phyloP scores from a whole-genome alignment of 1,140 invertebrate genomes.

The Microplitis demolitor region DNA sequence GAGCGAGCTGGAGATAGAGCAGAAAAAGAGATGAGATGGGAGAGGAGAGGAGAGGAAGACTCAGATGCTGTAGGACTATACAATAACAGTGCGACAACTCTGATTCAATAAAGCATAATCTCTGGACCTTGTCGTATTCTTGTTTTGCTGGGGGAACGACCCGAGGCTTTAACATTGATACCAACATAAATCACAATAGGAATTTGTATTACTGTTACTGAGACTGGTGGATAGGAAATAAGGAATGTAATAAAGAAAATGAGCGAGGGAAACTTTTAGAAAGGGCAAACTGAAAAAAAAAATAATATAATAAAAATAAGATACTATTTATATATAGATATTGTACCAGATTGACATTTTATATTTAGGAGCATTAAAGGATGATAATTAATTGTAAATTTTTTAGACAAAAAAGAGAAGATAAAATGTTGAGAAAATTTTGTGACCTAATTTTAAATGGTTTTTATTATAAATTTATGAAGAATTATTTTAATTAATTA shows the following conservation, averaged over 20 bases:
- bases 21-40: background rate
- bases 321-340: background rate
- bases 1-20: background rate
- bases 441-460: too few relatives aligned
- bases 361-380: too few relatives aligned
- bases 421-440: too few relatives aligned
- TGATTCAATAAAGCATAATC: constrained; percentile 41
- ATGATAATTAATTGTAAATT: too few relatives aligned
- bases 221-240: constrained; percentile 61
- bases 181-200: constrained; percentile 64
- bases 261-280: constrained; percentile 39
- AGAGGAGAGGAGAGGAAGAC: background rate
- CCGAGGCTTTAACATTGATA: constrained; percentile 58
- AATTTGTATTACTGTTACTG: constrained; percentile 64
- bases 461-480: too few relatives aligned
- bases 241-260: constrained; percentile 65
- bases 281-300: background rate
- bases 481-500: too few relatives aligned
- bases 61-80: constrained; percentile 1
- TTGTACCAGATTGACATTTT: too few relatives aligned
- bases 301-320: background rate
- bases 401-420: too few relatives aligned
- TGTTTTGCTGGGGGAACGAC: constrained; percentile 28
- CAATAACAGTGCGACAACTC: constrained; percentile 34
- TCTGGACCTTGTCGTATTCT: constrained; percentile 27